Percentiles rank a stretch among this genome's conserved stretches.
Conservation (phyloP, 1,140 invertebrate species). For the Papilio polyxenes region DNA sequence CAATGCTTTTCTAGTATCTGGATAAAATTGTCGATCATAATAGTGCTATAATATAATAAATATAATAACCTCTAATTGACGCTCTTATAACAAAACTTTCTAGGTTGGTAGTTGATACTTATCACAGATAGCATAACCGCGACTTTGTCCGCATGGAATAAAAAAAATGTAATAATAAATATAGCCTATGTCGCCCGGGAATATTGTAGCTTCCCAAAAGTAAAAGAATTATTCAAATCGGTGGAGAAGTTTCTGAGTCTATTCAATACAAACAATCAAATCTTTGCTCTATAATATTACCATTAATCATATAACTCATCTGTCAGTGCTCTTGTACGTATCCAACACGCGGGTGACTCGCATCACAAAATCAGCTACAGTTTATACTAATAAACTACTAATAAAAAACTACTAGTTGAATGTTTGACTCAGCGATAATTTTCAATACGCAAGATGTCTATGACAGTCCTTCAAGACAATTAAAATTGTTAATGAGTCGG, state of each 20-base stretch:
- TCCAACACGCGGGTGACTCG: neutral
- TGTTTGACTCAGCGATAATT: neutral
- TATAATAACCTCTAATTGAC: neutral
- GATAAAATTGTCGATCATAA: neutral
- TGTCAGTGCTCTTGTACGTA: neutral
- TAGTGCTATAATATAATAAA: too few species aligned
- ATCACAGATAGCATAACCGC: too few species aligned
- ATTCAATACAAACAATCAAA: too few species aligned
- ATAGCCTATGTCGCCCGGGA: too few species aligned
- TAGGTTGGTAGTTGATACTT: neutral
- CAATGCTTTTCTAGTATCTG: neutral
- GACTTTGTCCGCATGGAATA: too few species aligned
- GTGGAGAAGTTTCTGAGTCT: too few species aligned
- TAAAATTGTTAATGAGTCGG: slow-evolving; percentile 30
- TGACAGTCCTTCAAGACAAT: slow-evolving; percentile 23
- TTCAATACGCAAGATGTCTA: neutral
- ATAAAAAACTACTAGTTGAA: too few species aligned
- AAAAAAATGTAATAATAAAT: too few species aligned
- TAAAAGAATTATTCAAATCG: too few species aligned
- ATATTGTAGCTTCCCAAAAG: too few species aligned
- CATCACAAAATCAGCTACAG: neutral
- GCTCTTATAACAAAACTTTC: neutral
- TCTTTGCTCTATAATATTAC: too few species aligned
- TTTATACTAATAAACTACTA: too few species aligned
- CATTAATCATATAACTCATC: neutral